A percentile compares a stretch with the other conserved stretches of the same genome.
Conservation (phyloP, 2,113 vertebrate genomes). For the Hucho hucho region DNA sequence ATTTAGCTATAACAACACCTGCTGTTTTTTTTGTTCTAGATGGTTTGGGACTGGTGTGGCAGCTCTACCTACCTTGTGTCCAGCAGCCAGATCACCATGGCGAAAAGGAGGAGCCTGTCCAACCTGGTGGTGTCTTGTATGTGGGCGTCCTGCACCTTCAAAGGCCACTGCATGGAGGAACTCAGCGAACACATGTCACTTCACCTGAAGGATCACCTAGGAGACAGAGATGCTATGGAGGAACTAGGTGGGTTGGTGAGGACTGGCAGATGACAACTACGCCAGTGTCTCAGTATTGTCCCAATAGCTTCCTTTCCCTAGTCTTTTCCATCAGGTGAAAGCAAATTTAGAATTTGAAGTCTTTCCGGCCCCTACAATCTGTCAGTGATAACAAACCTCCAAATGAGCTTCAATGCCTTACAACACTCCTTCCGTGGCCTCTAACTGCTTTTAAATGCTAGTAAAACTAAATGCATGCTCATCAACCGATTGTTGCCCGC, state of each 20-base stretch:
- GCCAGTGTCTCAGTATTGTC: too few species aligned
- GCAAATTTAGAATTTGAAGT: too few species aligned
- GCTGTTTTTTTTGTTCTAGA: neutral
- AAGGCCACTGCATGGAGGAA: constrained; percentile 64
- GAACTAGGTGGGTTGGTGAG: constrained; percentile 67
- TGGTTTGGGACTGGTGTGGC: neutral
- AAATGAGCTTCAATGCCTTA: too few species aligned
- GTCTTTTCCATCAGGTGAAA: too few species aligned
- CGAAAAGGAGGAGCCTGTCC: constrained; percentile 55
- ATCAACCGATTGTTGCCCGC: too few species aligned
- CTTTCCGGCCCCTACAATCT: neutral
- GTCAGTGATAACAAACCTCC: too few species aligned
- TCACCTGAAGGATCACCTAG: constrained; percentile 66
- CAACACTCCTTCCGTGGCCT: too few species aligned
- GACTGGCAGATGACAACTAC: neutral
- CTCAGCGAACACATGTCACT: constrained; percentile 69
- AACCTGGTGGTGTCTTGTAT: constrained; percentile 64
- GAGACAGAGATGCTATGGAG: constrained; percentile 75
- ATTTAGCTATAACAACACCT: neutral
- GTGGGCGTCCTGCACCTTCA: constrained; percentile 70
- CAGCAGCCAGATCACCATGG: constrained; percentile 47
- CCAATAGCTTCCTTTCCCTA: too few species aligned
- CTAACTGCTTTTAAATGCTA: too few species aligned
- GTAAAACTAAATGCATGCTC: too few species aligned
- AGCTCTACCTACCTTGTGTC: neutral